phyloP scores from a whole-genome alignment of 2,888 invertebrate species.

The Embidobia sp. region DNA sequence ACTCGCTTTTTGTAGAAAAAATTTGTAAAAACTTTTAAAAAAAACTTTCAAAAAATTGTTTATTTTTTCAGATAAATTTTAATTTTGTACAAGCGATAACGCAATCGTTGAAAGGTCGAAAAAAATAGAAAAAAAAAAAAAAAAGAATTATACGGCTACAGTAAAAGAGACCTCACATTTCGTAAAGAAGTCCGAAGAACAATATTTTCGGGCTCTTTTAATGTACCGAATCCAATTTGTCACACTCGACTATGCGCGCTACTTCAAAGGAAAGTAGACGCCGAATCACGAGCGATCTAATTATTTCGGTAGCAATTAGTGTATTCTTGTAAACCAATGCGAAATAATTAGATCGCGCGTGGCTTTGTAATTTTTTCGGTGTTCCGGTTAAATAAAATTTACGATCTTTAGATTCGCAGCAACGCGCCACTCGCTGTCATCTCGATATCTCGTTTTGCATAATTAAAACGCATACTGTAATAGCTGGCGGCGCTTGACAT shows the following conservation, averaged over 20 bases:
- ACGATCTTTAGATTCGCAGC: slow-evolving; percentile 49
- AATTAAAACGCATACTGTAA: slow-evolving; percentile 59
- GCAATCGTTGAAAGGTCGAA: slow-evolving; percentile 20
- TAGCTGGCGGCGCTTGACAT: slow-evolving; percentile 54
- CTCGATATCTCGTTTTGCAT: slow-evolving; percentile 58
- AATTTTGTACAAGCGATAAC: too few species aligned
- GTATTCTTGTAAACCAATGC: neutral
- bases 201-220: slow-evolving; percentile 35
- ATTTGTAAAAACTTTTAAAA: too few species aligned
- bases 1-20: too few species aligned
- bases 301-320: slow-evolving; percentile 34
- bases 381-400: slow-evolving; percentile 32
- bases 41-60: too few species aligned
- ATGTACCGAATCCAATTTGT: slow-evolving; percentile 46
- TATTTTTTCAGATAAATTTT: too few species aligned
- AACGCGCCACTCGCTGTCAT: slow-evolving; percentile 41
- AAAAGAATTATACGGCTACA: too few species aligned
- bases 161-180: slow-evolving; percentile 32
- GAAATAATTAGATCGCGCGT: slow-evolving; percentile 10
- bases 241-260: slow-evolving; percentile 39
- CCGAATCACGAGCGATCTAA: slow-evolving; percentile 21
- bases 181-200: slow-evolving; percentile 25
- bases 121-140: too few species aligned
- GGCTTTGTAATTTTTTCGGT: slow-evolving; percentile 20
- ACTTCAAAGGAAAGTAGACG: slow-evolving; percentile 37